Evolutionary conservation across 2,113 vertebrate species (phyloP).

Genomic region (Lophura nycthemera): DNA sequence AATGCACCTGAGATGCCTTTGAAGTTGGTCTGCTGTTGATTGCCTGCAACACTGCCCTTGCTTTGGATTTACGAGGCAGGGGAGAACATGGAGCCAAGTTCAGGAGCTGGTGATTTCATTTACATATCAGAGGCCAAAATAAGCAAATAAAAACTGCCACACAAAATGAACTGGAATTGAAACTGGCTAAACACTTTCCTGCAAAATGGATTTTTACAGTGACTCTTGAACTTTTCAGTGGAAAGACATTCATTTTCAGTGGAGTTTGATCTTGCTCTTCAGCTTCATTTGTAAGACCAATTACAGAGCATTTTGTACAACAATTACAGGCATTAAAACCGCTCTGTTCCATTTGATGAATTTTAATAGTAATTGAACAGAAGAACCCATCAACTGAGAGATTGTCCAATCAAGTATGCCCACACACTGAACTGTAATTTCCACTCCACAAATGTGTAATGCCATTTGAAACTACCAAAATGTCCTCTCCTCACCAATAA

Average conservation of each 20-base stretch:
- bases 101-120: conserved; percentile 50
- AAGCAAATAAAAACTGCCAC: conserved; percentile 70
- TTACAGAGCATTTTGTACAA: conserved; percentile 82
- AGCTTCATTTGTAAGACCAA: conserved; percentile 84
- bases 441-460: conserved; percentile 64
- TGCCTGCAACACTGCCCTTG: neutral
- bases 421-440: conserved; percentile 78
- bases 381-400: conserved; percentile 79
- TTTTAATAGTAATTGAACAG: conserved; percentile 85
- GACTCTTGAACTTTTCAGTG: conserved; percentile 65
- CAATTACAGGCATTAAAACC: conserved; percentile 81
- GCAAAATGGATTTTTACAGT: conserved; percentile 58
- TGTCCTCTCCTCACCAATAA: conserved; percentile 25
- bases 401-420: conserved; percentile 79
- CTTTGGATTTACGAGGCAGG: neutral
- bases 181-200: conserved; percentile 64
- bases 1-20: neutral
- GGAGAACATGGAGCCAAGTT: neutral
- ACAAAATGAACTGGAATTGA: conserved; percentile 65
- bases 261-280: conserved; percentile 75
- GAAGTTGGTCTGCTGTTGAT: neutral
- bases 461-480: conserved; percentile 26
- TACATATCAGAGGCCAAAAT: conserved; percentile 69
- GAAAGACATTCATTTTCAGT: conserved; percentile 76
- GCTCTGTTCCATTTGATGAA: conserved; percentile 83